phyloP scores from a whole-genome alignment of 2,113 vertebrate genomes.

The Aplodontia rufa region DNA sequence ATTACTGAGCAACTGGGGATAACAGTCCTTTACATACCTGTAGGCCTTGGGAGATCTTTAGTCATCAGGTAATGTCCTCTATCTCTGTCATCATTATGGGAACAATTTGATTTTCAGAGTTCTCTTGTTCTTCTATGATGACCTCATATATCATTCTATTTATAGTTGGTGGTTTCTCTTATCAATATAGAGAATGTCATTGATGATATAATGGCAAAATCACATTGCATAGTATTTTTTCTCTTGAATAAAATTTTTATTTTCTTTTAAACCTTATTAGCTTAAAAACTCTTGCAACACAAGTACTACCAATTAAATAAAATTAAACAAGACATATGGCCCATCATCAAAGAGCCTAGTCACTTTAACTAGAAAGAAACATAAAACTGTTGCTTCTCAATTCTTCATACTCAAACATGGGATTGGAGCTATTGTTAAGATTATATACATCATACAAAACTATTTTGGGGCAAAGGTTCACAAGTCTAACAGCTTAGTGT shows the following conservation, averaged over 20 bases:
- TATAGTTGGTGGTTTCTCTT: background rate
- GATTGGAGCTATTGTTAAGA: background rate
- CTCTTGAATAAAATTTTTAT: conserved; percentile 25
- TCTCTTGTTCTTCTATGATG: background rate
- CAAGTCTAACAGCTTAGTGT: background rate
- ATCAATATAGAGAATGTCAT: background rate
- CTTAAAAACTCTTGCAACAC: background rate
- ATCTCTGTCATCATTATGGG: background rate
- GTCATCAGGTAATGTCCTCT: background rate
- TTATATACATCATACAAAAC: background rate
- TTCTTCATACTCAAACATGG: background rate
- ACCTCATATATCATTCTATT: background rate
- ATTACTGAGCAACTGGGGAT: background rate
- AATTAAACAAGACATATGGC: background rate
- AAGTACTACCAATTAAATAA: background rate
- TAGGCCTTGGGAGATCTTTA: background rate
- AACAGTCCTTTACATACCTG: background rate
- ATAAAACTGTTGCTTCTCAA: background rate
- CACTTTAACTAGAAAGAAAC: background rate
- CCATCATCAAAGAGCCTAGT: background rate
- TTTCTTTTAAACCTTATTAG: background rate
- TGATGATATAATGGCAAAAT: conserved; percentile 4
- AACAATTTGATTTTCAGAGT: background rate
- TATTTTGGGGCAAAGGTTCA: background rate
- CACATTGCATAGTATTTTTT: background rate